These are phyloP conservation scores for Synergus umbraculus DNA, from an alignment of 2,888 invertebrate species.

Conservation along the genomic window DNA sequence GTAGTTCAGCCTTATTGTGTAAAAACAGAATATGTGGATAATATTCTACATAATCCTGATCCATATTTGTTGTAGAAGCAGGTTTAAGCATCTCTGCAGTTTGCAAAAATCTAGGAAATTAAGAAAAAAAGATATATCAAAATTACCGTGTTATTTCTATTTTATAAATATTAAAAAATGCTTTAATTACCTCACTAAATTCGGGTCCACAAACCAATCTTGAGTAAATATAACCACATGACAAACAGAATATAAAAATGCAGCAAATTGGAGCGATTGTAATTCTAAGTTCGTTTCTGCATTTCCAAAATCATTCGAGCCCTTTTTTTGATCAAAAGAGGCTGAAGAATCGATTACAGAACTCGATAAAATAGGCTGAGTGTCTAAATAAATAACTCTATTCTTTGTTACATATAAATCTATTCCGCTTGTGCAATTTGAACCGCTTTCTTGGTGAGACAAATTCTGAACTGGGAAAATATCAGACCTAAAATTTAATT, in stretches of 20 bases:
- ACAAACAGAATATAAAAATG: conserved; percentile 92
- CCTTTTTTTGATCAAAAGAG: conserved; percentile 71
- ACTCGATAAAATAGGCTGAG: conserved; percentile 87
- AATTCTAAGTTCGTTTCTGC: conserved; percentile 83
- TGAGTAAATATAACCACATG: conserved; percentile 93
- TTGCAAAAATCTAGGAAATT: conserved; percentile 83
- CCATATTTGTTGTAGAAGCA: conserved; percentile 81
- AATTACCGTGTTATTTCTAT: neutral
- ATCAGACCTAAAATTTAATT: conserved; percentile 63
- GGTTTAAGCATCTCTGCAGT: conserved; percentile 93
- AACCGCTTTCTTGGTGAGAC: conserved; percentile 81
- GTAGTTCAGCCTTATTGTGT: conserved; percentile 88
- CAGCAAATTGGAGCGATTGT: conserved; percentile 87
- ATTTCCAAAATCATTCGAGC: conserved; percentile 81
- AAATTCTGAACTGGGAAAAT: conserved; percentile 69
- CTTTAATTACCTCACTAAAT: conserved; percentile 83
- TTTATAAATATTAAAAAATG: conserved; percentile 19
- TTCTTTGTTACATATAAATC: conserved; percentile 84
- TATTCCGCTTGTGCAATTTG: conserved; percentile 87
- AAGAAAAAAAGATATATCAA: conserved; percentile 41
- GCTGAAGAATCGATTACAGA: conserved; percentile 80
- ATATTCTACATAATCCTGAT: conserved; percentile 85
- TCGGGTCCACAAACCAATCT: conserved; percentile 93
- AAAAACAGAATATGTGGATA: conserved; percentile 91
- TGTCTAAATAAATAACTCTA: conserved; percentile 90